Conservation (phyloP, 1,140 invertebrate genomes). For the Mactra quadrangularis region DNA sequence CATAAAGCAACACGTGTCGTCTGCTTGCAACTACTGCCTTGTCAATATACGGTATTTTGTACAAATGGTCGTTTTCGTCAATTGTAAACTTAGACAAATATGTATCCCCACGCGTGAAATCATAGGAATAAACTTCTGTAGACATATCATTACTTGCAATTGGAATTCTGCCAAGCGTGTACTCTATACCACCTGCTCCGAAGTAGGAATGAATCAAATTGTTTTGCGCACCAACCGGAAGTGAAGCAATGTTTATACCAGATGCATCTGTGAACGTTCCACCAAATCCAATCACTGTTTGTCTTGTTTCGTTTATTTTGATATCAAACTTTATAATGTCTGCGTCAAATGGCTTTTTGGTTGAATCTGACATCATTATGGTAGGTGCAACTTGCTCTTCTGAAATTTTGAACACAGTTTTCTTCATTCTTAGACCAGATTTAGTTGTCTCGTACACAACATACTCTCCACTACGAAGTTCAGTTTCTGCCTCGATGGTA, state of each 20-base stretch:
- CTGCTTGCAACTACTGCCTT: constrained; percentile 83
- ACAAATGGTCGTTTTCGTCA: constrained; percentile 86
- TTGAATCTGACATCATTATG: neutral
- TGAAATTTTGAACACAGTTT: too few species aligned
- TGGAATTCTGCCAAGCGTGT: constrained; percentile 87
- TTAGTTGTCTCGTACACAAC: constrained; percentile 24
- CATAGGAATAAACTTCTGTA: constrained; percentile 88
- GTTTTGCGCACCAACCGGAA: constrained; percentile 86
- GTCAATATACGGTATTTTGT: constrained; percentile 88
- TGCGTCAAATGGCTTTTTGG: neutral
- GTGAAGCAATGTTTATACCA: constrained; percentile 89
- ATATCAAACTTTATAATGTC: constrained; percentile 19
- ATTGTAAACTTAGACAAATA: constrained; percentile 88
- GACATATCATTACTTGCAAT: constrained; percentile 92
- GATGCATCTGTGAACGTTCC: constrained; percentile 94
- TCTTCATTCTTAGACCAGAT: constrained; percentile 9
- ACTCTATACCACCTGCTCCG: constrained; percentile 86
- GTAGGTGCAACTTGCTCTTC: too few species aligned
- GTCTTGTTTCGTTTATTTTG: constrained; percentile 66
- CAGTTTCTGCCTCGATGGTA: constrained; percentile 13
- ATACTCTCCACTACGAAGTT: neutral
- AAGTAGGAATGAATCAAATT: constrained; percentile 87
- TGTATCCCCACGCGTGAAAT: constrained; percentile 87
- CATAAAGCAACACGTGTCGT: constrained; percentile 86
- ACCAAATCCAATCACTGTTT: constrained; percentile 90